Percentiles rank a stretch among this genome's conserved stretches.
These are phyloP conservation scores for Pantherophis alleghaniensis DNA, from an alignment of 2,797 vertebrate species.

Conservation along the genomic window DNA sequence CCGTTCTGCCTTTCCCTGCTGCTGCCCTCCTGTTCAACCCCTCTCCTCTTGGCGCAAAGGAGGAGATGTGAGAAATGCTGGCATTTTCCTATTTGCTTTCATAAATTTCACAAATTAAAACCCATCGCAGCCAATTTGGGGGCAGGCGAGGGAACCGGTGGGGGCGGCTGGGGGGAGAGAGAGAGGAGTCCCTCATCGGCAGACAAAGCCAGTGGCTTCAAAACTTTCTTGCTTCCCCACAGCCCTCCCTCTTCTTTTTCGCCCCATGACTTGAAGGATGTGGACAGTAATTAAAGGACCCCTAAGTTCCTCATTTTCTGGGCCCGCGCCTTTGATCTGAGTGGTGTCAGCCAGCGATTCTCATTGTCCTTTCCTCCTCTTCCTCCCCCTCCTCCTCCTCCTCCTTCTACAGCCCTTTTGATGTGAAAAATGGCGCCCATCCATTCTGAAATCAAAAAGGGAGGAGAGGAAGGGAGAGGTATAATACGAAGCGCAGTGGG, in stretches of 20 bases:
- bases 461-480: conserved; percentile 43
- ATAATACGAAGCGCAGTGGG: conserved; percentile 71
- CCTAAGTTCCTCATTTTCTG: conserved; percentile 87
- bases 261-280: conserved; percentile 84
- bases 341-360: conserved; percentile 83
- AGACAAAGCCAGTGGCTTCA: conserved; percentile 82
- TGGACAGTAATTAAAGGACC: conserved; percentile 95
- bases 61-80: conserved; percentile 70
- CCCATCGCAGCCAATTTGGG: conserved; percentile 65
- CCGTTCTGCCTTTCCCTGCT: conserved; percentile 34
- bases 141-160: conserved; percentile 71
- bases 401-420: conserved; percentile 80
- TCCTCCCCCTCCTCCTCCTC: conserved; percentile 71
- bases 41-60: conserved; percentile 62
- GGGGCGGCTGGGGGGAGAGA: background rate
- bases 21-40: conserved; percentile 43
- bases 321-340: conserved; percentile 89
- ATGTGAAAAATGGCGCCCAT: conserved; percentile 87
- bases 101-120: conserved; percentile 65
- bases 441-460: conserved; percentile 85
- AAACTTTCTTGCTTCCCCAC: conserved; percentile 73
- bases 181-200: conserved; percentile 69
- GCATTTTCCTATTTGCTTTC: conserved; percentile 73
- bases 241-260: conserved; percentile 68
- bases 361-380: conserved; percentile 76